Percentiles rank a stretch among this genome's conserved stretches.
Conservation (phyloP, 2,888 invertebrate species). For the Acrobasis suavella region DNA sequence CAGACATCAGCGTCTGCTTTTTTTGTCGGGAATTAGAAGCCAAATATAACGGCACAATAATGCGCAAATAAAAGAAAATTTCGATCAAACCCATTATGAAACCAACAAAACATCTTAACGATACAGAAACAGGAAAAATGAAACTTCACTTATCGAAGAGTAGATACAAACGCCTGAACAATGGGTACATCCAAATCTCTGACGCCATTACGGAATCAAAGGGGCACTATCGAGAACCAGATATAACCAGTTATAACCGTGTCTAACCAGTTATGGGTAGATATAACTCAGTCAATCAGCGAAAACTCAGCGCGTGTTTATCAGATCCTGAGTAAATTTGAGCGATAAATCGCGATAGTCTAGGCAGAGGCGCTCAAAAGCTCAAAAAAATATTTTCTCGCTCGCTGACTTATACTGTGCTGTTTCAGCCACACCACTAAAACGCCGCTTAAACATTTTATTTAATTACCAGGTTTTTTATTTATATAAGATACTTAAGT, state of each 20-base stretch:
- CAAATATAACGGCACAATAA: not conserved
- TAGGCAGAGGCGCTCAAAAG: not conserved
- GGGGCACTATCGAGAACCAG: slow-evolving; percentile 13
- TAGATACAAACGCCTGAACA: slow-evolving; percentile 17
- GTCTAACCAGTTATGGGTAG: slow-evolving; percentile 12
- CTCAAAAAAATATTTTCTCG: no score
- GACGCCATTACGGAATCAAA: slow-evolving; percentile 20
- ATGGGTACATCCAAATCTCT: slow-evolving; percentile 17
- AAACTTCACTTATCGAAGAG: slow-evolving; percentile 14
- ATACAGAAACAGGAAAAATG: slow-evolving; percentile 3
- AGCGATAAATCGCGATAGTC: slow-evolving; percentile 43
- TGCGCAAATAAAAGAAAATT: not conserved
- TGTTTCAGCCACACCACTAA: no score
- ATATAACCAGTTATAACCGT: slow-evolving; percentile 14
- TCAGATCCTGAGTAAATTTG: slow-evolving; percentile 51
- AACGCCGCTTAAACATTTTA: no score
- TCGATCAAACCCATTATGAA: slow-evolving; percentile 6
- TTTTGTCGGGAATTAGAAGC: not conserved
- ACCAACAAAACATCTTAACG: not conserved
- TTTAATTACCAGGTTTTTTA: no score
- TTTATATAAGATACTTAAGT: no score
- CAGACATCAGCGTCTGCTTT: no score
- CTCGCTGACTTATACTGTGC: not conserved
- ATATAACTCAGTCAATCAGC: slow-evolving; percentile 43
- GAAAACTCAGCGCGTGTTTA: slow-evolving; percentile 41